Evolutionary conservation across 2,797 vertebrate genomes (phyloP).

Genomic region (Tachyglossus aculeatus): DNA sequence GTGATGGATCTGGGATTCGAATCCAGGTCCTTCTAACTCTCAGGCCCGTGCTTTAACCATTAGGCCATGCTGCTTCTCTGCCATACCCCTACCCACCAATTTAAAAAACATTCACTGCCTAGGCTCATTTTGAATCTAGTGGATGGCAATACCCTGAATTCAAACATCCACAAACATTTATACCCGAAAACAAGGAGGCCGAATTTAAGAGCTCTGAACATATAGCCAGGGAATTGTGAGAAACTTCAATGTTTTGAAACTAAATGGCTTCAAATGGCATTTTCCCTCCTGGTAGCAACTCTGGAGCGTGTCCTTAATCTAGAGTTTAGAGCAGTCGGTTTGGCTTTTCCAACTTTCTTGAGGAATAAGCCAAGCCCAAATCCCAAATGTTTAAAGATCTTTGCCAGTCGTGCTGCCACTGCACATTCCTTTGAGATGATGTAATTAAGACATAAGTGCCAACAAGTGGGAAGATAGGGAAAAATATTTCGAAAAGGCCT

Average conservation of each 20-base stretch:
- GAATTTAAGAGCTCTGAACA: constrained; percentile 5
- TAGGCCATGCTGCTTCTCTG: too few species aligned
- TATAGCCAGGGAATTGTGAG: constrained; percentile 25
- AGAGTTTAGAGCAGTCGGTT: constrained; percentile 32
- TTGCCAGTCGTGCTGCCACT: not conserved
- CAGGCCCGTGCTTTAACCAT: too few species aligned
- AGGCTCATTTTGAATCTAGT: too few species aligned
- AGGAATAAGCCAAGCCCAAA: constrained; percentile 6
- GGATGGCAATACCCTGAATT: too few species aligned
- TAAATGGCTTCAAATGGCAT: constrained; percentile 22
- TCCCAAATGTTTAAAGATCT: constrained; percentile 37
- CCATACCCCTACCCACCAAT: too few species aligned
- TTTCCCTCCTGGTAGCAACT: not conserved
- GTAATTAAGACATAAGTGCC: constrained; percentile 29
- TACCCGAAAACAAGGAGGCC: constrained; percentile 17
- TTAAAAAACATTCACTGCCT: too few species aligned
- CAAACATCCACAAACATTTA: too few species aligned
- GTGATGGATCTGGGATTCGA: too few species aligned
- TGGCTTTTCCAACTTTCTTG: constrained; percentile 15
- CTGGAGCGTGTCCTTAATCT: not conserved
- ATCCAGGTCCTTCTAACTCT: too few species aligned
- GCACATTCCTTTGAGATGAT: constrained; percentile 28
- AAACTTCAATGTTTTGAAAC: constrained; percentile 9
- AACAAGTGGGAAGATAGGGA: constrained; percentile 22
- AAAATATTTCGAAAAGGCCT: too few species aligned